Conservation (phyloP, 53 echinoderm and acorn worm genomes). For the Temnopleurus reevesii region DNA sequence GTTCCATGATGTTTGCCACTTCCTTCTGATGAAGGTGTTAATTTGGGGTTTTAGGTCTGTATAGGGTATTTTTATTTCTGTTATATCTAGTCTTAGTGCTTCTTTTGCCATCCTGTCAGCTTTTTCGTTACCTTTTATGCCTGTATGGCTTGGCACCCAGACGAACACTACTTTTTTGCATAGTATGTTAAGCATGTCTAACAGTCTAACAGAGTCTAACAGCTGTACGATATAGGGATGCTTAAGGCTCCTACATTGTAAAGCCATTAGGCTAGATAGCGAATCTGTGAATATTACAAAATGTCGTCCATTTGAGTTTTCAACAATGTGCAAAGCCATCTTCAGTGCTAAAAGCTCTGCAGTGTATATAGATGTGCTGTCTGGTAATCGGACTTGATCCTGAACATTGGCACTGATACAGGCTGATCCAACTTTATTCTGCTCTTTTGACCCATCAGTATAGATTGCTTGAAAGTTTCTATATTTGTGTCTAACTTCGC, state of each 20-base stretch:
- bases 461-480: conserved; percentile 16
- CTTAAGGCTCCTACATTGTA: conserved; percentile 25
- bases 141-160: conserved; percentile 43
- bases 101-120: conserved; percentile 26
- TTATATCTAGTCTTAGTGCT: background rate
- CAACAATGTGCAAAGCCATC: background rate
- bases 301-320: background rate
- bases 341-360: background rate
- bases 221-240: conserved; percentile 29
- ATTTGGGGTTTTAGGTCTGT: background rate
- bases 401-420: background rate
- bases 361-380: conserved; percentile 9
- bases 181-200: background rate
- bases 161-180: conserved; percentile 1
- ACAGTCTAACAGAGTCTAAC: background rate
- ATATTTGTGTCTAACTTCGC: conserved; percentile 18
- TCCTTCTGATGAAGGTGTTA: background rate
- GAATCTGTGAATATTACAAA: conserved; percentile 1
- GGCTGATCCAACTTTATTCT: background rate
- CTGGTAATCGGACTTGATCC: background rate
- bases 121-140: background rate
- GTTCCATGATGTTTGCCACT: no score
- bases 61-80: background rate
- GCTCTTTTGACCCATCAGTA: conserved; percentile 39
- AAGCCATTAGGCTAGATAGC: conserved; percentile 10